phyloP scores from a whole-genome alignment of 2,797 vertebrate genomes.

The Anguilla obscura region DNA sequence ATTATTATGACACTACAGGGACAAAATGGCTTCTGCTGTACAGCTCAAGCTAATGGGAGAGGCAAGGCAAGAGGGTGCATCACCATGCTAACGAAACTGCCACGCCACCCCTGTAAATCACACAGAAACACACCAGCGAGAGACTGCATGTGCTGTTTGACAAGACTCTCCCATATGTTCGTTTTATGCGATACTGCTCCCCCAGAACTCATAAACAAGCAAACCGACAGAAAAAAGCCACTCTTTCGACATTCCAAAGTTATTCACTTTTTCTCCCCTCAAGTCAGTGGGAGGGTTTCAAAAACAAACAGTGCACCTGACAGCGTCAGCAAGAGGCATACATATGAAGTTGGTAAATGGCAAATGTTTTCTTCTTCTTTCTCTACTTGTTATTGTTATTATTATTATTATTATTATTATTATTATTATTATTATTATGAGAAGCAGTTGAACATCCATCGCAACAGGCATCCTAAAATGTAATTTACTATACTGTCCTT shows the following conservation, averaged over 20 bases:
- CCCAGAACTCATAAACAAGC: neutral
- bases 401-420: too few species aligned
- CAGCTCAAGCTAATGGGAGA: neutral
- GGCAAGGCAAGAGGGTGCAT: neutral
- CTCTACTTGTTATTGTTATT: too few species aligned
- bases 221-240: neutral
- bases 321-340: neutral
- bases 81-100: neutral
- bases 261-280: neutral
- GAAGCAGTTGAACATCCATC: too few species aligned
- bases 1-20: neutral
- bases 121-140: neutral
- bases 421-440: too few species aligned
- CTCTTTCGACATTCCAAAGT: conserved; percentile 20
- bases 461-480: too few species aligned
- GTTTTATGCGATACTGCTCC: neutral
- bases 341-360: neutral
- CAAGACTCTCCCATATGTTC: neutral
- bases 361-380: neutral
- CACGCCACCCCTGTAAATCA: neutral
- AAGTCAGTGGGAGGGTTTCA: neutral
- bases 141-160: neutral
- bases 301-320: neutral
- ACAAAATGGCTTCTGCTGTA: neutral
- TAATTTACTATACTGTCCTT: too few species aligned